Conservation (phyloP, 2,888 invertebrate species). For the Sericinus montela region DNA sequence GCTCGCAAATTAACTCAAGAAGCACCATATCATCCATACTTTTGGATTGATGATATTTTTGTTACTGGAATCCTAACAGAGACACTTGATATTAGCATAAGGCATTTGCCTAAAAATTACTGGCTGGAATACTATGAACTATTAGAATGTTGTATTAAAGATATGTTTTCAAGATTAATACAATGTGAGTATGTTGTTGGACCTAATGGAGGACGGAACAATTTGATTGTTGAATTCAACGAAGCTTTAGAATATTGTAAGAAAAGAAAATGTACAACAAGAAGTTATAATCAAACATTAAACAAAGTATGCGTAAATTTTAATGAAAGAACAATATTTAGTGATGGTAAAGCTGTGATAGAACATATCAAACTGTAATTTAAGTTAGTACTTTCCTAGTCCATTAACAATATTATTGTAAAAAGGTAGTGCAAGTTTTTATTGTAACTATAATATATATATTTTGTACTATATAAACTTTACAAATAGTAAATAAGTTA, state of each 20-base stretch:
- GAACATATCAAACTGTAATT: constrained; percentile 4
- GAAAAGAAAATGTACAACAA: constrained; percentile 68
- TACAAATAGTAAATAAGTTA: no score
- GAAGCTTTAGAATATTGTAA: constrained; percentile 81
- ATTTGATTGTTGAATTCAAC: constrained; percentile 83
- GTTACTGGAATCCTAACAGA: constrained; percentile 88
- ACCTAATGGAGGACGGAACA: constrained; percentile 87
- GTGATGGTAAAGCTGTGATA: constrained; percentile 40
- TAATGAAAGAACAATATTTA: constrained; percentile 54
- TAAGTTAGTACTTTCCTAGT: no score
- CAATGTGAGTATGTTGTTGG: constrained; percentile 85
- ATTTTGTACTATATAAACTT: no score
- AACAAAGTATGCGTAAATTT: constrained; percentile 80
- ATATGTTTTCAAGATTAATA: constrained; percentile 74
- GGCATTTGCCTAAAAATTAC: constrained; percentile 76
- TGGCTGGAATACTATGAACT: constrained; percentile 86
- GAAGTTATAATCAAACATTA: constrained; percentile 66
- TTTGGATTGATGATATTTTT: constrained; percentile 96
- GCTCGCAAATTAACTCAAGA: constrained; percentile 78
- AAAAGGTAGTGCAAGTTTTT: neutral
- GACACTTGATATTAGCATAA: constrained; percentile 74
- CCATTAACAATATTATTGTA: no score
- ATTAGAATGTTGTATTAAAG: constrained; percentile 85
- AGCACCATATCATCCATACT: constrained; percentile 81
- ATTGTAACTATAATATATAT: no score